Base-by-base conservation (phyloP, 92 coral and sea anemone genomes). In the Parazoanthus darwini region DNA sequence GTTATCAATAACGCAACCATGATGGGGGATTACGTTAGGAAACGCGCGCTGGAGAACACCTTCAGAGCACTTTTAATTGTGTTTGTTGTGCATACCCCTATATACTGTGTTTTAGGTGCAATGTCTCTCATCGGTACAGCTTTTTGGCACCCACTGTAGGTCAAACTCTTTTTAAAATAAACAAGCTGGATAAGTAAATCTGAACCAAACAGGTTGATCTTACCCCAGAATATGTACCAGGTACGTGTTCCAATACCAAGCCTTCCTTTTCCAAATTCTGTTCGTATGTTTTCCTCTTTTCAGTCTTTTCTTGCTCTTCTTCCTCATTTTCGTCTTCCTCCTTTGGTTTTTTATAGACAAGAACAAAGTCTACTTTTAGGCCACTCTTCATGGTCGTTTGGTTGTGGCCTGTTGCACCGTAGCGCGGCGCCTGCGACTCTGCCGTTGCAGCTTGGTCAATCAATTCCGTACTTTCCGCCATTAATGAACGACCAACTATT, bases 331-430 rank as follows among this genome's bases (percentile, higher is more conserved):
- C 68, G 6, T 79, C 83, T 25, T 51, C 43, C 23, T 51, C 68
- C 4, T 33, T 33, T 1, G 83, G 83, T 25, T 51, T 79, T 29
- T 79, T 26, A 39, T 46, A 79, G 51, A 79, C 82, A 13, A 79
- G 82, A 79, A 79, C 82, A 79, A 79, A 79, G 65, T 79, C 82
- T 48, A 79, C 82, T 51, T 79, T 51, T 50, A 79, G 56, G 8
- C 82, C 82, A 26, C 26, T 48, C 43, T 79, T 51, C 82, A 79
- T 8, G 42, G 82, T 51, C 66, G 82, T 14, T 0, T 48, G 51
- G 39, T 79, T n/a, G 36, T 29, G 29, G 14, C 13, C 22, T 26
- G 82, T 51, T 8, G 82, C 20, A 26, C 68, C 82, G 82, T 79
- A 79, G 23, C 59, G 59, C 1, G 15, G 59, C 1, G 15, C 56